Conservation (phyloP, 2,797 vertebrate species). For the Apogon talboti region DNA sequence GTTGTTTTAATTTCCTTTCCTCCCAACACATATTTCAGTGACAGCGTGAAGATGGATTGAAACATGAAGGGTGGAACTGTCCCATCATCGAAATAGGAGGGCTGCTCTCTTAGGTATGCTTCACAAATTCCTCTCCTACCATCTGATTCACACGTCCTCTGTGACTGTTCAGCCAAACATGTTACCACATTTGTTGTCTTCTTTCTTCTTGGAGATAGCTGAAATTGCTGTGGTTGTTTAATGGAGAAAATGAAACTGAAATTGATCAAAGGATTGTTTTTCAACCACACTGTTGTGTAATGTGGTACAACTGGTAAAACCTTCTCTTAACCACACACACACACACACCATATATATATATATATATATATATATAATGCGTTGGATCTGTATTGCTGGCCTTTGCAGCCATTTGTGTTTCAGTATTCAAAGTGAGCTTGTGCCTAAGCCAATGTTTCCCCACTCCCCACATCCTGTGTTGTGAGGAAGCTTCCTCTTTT, state of each 20-base stretch:
- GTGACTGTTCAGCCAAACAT: conserved; percentile 11
- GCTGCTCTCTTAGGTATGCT: conserved; percentile 57
- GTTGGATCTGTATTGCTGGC: conserved; percentile 12
- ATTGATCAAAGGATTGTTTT: background rate
- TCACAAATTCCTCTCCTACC: background rate
- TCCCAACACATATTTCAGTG: conserved; percentile 41
- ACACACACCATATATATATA: too few species aligned
- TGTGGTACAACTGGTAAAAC: conserved; percentile 14
- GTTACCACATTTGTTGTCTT: background rate
- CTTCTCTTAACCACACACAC: conserved; percentile 11
- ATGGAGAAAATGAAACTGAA: background rate
- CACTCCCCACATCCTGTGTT: conserved; percentile 79
- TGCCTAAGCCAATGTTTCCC: conserved; percentile 64
- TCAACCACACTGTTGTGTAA: conserved; percentile 4
- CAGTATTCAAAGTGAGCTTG: conserved; percentile 63
- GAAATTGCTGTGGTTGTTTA: background rate
- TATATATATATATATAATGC: too few species aligned
- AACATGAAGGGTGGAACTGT: conserved; percentile 63
- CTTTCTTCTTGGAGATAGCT: background rate
- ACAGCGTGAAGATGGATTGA: conserved; percentile 65
- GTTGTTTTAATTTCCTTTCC: conserved; percentile 35
- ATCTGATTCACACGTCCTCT: conserved; percentile 1
- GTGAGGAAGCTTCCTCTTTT: conserved; percentile 79
- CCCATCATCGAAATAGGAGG: conserved; percentile 54
- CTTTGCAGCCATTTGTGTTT: conserved; percentile 35